Evolutionary conservation across 2,113 vertebrate genomes (phyloP).

Genomic region (Tenebrosternarchus preto): DNA sequence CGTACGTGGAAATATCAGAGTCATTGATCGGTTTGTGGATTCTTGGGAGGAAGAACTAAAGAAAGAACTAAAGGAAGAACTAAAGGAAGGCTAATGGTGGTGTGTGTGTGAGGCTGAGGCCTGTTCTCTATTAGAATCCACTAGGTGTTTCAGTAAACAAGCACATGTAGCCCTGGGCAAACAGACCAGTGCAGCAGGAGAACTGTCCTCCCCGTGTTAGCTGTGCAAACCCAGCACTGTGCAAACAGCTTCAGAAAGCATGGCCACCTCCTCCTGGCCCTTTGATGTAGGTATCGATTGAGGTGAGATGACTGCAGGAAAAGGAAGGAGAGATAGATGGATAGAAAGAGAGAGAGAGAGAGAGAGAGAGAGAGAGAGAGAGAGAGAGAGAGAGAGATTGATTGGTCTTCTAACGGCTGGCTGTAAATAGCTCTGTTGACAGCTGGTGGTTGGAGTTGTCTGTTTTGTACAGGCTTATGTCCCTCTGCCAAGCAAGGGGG

Average conservation of each 20-base stretch:
- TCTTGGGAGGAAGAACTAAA: slow-evolving; percentile 78
- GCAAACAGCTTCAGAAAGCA: slow-evolving; percentile 84
- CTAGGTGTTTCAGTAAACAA: slow-evolving; percentile 85
- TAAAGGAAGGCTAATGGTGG: slow-evolving; percentile 40
- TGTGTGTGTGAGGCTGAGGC: slow-evolving; percentile 44
- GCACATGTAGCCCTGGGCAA: slow-evolving; percentile 81
- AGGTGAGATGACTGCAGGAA: slow-evolving; percentile 57
- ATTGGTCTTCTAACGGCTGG: slow-evolving; percentile 42
- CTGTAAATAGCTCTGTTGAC: slow-evolving; percentile 51
- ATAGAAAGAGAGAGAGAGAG: slow-evolving; percentile 58
- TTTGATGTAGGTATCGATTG: slow-evolving; percentile 80
- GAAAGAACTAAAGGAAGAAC: too few relatives aligned
- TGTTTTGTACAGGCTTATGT: slow-evolving; percentile 46
- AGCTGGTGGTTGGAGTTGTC: slow-evolving; percentile 53
- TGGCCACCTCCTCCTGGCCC: slow-evolving; percentile 79
- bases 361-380: slow-evolving; percentile 26
- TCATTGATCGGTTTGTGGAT: slow-evolving; percentile 79
- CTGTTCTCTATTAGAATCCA: slow-evolving; percentile 75
- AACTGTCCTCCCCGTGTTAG: slow-evolving; percentile 74
- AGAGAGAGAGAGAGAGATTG: slow-evolving; percentile 33
- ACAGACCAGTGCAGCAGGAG: slow-evolving; percentile 76
- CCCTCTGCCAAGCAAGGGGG: slow-evolving; percentile 40
- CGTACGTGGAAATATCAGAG: slow-evolving; percentile 64
- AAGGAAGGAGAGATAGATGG: slow-evolving; percentile 57
- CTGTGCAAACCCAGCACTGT: slow-evolving; percentile 76